Evolutionary conservation across 2,113 vertebrate species (phyloP), one percentile per base, ranked within the genome.

Genomic region (Nesoenas mayeri): DNA sequence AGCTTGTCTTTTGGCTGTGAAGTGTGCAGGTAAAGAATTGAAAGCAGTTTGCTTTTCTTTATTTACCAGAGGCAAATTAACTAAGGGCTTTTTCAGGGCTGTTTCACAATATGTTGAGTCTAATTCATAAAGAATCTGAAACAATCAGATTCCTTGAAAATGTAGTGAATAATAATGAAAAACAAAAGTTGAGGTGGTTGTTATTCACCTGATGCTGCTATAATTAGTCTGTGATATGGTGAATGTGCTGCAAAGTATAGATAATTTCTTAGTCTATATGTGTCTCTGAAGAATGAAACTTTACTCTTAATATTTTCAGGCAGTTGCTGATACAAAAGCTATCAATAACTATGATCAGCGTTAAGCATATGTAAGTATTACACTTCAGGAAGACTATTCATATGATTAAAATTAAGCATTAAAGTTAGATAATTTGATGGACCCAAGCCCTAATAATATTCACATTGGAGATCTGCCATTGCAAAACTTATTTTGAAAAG

Each of bases 121-220:
- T 74, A 72, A 85, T 88, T 93, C 53, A 9, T 80, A 83, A 83
- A 51, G 60, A 88, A 75, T 54, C 47, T 72, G 91, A 85, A 94
- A 60, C 42, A 88, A 60, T 22, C 60, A 9, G 47, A 48, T 91
- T 92, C 72, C 16, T 11, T 75, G 73, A 53, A 56, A 53, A 5
- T 17, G 48, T 8, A 17, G 60, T 60, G 80, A 86, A 81, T 95
- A 84, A 53, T 42, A 87, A 67, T 8, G 38, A 12, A 54, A 74
- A 90, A 10, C 51, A 38, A 16, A 60, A 51, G 40, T 62, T 5
- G 22, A 62, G 16, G 44, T 66, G 6, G 42, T 50, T 84, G 13
- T 54, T 86, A n/a, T 53, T 92, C 31, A 31, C 89, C 57, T 74
- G 69, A 28, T 78, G 61, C 77, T 80, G 1, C 19, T 53, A 70